Evolutionary conservation across 2,797 vertebrate species (phyloP).

Genomic region (Meda fulgida): DNA sequence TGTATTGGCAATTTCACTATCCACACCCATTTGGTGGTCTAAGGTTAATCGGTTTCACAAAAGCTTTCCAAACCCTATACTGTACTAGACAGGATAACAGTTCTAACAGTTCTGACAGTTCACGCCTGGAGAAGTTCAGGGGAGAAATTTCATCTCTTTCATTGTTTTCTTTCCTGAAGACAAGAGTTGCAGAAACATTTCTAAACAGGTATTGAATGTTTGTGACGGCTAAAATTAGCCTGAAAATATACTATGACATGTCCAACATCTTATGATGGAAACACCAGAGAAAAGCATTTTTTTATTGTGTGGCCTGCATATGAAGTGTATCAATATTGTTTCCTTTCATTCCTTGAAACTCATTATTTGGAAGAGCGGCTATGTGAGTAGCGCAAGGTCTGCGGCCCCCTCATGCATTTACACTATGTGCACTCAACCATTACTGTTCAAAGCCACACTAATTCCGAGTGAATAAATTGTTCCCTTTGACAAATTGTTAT

Average conservation of each 20-base stretch:
- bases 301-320: conserved; percentile 9
- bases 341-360: conserved; percentile 17
- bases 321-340: conserved; percentile 29
- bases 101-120: background rate
- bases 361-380: background rate
- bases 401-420: conserved; percentile 29
- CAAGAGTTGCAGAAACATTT: background rate
- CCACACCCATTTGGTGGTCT: background rate
- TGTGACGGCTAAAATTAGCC: background rate
- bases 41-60: conserved; percentile 34
- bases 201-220: background rate
- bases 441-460: conserved; percentile 48
- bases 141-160: background rate
- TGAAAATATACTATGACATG: background rate
- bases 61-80: conserved; percentile 31
- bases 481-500: conserved; percentile 50
- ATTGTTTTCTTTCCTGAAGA: background rate
- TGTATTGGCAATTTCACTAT: conserved; percentile 27
- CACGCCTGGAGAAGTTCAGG: background rate
- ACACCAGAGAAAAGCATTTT: background rate
- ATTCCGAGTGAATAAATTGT: conserved; percentile 42
- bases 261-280: conserved; percentile 7
- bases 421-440: conserved; percentile 20
- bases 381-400: conserved; percentile 13
- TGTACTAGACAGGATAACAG: conserved; percentile 9